These are phyloP conservation scores for Parambassis ranga DNA, from an alignment of 2,797 vertebrate species.

Conservation along the genomic window DNA sequence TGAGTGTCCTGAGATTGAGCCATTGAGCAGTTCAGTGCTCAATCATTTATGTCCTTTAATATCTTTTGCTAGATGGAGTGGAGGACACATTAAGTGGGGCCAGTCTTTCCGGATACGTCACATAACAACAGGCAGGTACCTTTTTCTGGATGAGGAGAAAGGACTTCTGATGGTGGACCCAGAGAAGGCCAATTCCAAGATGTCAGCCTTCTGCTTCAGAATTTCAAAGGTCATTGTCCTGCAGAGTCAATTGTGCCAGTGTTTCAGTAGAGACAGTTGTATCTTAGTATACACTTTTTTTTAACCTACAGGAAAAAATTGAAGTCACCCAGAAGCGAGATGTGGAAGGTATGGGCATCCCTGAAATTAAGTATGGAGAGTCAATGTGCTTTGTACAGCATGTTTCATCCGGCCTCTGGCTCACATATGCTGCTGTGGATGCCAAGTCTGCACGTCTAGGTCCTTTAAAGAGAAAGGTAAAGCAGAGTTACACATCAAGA, in stretches of 20 bases:
- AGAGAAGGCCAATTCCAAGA: conserved; percentile 88
- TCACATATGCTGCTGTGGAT: conserved; percentile 91
- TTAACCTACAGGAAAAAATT: conserved; percentile 86
- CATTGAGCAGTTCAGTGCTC: no score
- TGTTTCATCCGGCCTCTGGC: conserved; percentile 86
- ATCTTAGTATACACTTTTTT: not conserved
- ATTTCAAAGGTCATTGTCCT: conserved; percentile 85
- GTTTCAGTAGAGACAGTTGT: not conserved
- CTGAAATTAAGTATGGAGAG: conserved; percentile 96
- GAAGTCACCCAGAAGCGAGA: conserved; percentile 89
- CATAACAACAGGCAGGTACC: conserved; percentile 90
- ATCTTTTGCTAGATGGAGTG: conserved; percentile 85
- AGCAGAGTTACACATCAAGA: not conserved
- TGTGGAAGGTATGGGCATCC: conserved; percentile 91
- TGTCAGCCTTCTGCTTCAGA: conserved; percentile 91
- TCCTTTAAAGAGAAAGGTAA: conserved; percentile 90
- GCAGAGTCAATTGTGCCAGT: not conserved
- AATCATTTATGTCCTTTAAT: conserved; percentile 4
- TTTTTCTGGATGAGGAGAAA: conserved; percentile 89
- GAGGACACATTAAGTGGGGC: conserved; percentile 93
- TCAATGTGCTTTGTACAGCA: conserved; percentile 95
- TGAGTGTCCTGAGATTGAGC: conserved; percentile 62
- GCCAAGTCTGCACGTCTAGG: conserved; percentile 90
- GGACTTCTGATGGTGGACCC: conserved; percentile 88
- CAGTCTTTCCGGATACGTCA: conserved; percentile 90